Evolutionary conservation across 53 echinoderm and acorn worm genomes (phyloP).

Genomic region (Crossaster papposus): DNA sequence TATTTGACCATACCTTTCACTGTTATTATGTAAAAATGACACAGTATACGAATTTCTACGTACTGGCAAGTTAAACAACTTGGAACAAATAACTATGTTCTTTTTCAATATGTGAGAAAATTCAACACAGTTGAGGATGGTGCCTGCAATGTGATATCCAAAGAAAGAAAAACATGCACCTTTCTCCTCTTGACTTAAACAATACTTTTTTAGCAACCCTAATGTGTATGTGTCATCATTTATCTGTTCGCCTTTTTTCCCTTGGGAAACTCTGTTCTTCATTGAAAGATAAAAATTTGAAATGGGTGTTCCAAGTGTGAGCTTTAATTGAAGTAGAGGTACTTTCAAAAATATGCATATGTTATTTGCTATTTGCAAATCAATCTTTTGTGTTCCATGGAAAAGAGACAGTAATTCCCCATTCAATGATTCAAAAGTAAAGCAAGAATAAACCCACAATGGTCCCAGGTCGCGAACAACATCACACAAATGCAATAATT

Average conservation of each 20-base stretch:
- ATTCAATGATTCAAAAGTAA: no score
- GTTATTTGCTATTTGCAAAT: no score
- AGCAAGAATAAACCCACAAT: no score
- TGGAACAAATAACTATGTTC: not conserved
- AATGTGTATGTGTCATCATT: not conserved
- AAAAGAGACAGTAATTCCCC: no score
- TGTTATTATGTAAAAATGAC: not conserved
- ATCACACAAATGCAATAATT: no score
- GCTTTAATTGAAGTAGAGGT: no score
- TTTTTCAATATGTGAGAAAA: not conserved
- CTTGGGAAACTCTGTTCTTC: not conserved
- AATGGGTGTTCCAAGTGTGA: no score
- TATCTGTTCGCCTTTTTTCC: not conserved
- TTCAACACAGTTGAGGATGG: not conserved
- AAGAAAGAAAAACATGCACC: no score
- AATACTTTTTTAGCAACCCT: not conserved
- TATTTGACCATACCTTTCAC: constrained; percentile 3
- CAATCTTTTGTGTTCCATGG: no score
- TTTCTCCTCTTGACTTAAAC: not conserved
- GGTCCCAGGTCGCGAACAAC: no score
- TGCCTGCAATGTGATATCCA: no score
- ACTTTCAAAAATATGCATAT: no score
- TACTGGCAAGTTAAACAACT: not conserved
- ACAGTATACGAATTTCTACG: constrained; percentile 12
- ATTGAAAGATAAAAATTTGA: constrained; percentile 1